These are phyloP conservation scores for Diglossa cyanea DNA, from an alignment of 2,797 vertebrate species.

Conservation along the genomic window DNA sequence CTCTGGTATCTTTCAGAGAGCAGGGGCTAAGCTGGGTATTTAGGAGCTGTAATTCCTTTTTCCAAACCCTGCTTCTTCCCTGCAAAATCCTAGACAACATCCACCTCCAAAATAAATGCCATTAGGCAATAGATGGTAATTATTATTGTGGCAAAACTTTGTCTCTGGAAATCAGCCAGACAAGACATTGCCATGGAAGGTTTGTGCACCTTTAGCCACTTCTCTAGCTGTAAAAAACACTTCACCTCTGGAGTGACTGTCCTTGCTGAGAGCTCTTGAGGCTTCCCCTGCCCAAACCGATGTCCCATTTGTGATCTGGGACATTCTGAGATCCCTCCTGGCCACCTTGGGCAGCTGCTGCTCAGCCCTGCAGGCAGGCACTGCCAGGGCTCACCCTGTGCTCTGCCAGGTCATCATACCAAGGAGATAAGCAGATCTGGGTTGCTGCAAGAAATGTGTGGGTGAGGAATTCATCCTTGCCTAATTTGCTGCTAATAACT, in stretches of 20 bases:
- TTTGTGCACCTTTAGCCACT: not conserved
- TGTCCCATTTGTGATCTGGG: not conserved
- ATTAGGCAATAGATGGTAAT: not conserved
- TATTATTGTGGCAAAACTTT: not conserved
- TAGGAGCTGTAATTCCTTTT: not conserved
- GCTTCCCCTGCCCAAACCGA: not conserved
- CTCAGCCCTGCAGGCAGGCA: not conserved
- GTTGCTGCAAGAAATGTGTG: not conserved
- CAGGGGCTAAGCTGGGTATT: not conserved
- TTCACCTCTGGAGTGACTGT: not conserved
- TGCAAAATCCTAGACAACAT: not conserved
- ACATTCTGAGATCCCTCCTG: not conserved
- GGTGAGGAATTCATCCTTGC: not conserved
- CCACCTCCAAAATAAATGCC: not conserved
- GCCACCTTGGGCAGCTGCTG: not conserved
- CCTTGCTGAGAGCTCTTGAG: not conserved
- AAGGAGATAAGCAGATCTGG: not conserved
- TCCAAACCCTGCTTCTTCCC: not conserved
- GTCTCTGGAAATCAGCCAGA: not conserved
- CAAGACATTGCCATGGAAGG: not conserved
- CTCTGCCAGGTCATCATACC: not conserved
- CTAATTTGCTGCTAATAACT: not conserved
- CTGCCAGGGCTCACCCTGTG: not conserved
- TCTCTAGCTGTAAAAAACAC: not conserved
- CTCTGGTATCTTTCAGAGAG: not conserved